These are phyloP conservation scores for Eulemur macaco DNA, from an alignment of 2,113 vertebrate species.

Conservation along the genomic window DNA sequence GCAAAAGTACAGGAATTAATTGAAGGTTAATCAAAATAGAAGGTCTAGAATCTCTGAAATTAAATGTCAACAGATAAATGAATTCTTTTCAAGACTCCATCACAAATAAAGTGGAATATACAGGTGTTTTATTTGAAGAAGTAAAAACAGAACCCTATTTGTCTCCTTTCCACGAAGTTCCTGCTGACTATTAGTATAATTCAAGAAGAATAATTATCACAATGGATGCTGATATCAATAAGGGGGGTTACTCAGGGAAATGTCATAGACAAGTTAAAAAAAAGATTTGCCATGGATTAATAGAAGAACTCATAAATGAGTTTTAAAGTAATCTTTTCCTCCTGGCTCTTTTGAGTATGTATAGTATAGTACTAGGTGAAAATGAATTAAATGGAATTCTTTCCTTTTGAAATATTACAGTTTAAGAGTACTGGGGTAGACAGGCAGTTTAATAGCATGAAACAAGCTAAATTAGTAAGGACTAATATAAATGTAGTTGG, in stretches of 20 bases:
- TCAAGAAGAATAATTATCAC: slow-evolving; percentile 21
- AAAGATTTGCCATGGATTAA: slow-evolving; percentile 30
- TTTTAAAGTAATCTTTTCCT: slow-evolving; percentile 18
- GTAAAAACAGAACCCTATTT: neutral
- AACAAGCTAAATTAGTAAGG: slow-evolving; percentile 17
- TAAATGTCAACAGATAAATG: slow-evolving; percentile 34
- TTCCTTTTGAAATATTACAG: slow-evolving; percentile 40
- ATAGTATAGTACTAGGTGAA: slow-evolving; percentile 1
- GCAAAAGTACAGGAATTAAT: neutral
- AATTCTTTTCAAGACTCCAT: slow-evolving; percentile 20
- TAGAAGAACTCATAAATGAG: slow-evolving; percentile 12
- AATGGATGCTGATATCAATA: slow-evolving; percentile 7
- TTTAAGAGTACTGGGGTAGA: slow-evolving; percentile 29
- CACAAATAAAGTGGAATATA: neutral
- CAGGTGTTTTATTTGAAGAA: slow-evolving; percentile 43
- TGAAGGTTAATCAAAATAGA: neutral
- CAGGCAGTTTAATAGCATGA: slow-evolving; percentile 25
- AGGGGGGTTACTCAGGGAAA: slow-evolving; percentile 3
- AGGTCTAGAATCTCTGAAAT: neutral
- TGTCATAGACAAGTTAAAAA: slow-evolving; percentile 35
- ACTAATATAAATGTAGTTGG: slow-evolving; percentile 41
- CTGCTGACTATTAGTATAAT: slow-evolving; percentile 3
- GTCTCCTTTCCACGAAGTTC: slow-evolving; percentile 28
- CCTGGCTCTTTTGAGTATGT: neutral
- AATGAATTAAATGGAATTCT: slow-evolving; percentile 52